Evolutionary conservation across 2,797 vertebrate genomes (phyloP), one percentile per base, ranked within the genome.

Genomic region (Kryptolebias ocellatus): DNA sequence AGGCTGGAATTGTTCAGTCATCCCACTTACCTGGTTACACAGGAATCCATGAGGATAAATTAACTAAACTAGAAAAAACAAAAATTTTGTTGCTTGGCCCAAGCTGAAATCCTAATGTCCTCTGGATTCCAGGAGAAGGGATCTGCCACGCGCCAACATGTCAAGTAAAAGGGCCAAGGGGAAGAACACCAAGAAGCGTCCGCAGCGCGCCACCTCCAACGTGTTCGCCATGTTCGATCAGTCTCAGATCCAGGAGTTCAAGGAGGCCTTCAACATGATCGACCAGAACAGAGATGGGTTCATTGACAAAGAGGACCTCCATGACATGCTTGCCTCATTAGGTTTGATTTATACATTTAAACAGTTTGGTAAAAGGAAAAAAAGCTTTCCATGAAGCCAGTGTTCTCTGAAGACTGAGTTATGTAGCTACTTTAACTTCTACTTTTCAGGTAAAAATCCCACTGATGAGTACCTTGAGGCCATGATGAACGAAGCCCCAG

Each of bases 241-340:
- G 90, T 98, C 97, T 0, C 97, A 99, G 85, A 99, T 99, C 69
- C 97, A 99, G 61, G 97, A 99, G 68, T 99, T 99, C 84, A 99
- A 99, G 78, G 97, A 99, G 86, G 97, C 97, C 60, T 99, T 99
- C 89, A 98, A 99, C 88, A 98, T 98, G 96, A 98, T 99, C 1
- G 96, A 99, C 90, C 97, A 98, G 90, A 99, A 98, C 89, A 93
- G 97, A 57, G 97, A 98, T 0, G 97, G 97, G 18, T 98, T 99
- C 76, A 98, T 98, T 4, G 97, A 98, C 90, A 98, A 98, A 83
- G 96, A 99, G 78, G 97, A 98, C 79, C 85, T 99, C 72, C 97
- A 98, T 9, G 96, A 98, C 74, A 98, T 98, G 96, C 91, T 98
- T 6, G 96, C 96, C 46, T 98, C 97, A 14, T 93, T 99, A 74